Evolutionary conservation across 2,888 invertebrate species (phyloP), one percentile per base, ranked within the genome.

Genomic region (Amphipoea oculea): DNA sequence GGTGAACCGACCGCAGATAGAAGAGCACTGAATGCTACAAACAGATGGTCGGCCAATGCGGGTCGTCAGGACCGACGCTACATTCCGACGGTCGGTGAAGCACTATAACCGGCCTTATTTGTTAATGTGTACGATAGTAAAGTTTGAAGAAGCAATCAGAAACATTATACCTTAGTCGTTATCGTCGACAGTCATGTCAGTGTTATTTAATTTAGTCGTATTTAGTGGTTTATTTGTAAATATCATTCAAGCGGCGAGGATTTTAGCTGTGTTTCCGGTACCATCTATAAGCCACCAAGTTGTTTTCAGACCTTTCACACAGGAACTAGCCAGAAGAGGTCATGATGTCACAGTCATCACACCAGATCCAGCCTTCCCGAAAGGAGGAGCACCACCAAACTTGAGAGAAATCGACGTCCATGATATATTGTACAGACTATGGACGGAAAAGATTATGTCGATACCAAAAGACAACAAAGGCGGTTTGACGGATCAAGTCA

Each of bases 331-430:
- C 0, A 90, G 88, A 71, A 89, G 94, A 3, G 96, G 96, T 1
- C 96, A 97, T 73, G 91, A 96, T 48, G 80, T 97, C 0, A 90
- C 92, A 0, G 88, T 96, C 0, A 81, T 95, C 2, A 95, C 96
- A 1, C 54, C 96, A 7, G 83, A 95, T 82, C 95, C 95, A 0
- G 89, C 84, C 0, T 92, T 90, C 20, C 74, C 86, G 0, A 89
- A 91, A 74, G 87, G 84, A 20, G n/a, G 83, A 76, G 29, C 90
- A 6, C 90, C 91, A 23, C 65, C 74, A 1, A 95, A 95, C 76
- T 87, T 94, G 9, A 94, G 88, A 4, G 95, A 96, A 89, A 94
- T 96, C 1, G 91, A 94, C 20, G 60, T 94, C 0, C 90, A 94
- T 36, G 90, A 93, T 29, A 40, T 92, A n/a, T 90, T 92, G 0